Evolutionary conservation across 2,797 vertebrate species (phyloP).

Genomic region (Dicrostonyx torquatus): DNA sequence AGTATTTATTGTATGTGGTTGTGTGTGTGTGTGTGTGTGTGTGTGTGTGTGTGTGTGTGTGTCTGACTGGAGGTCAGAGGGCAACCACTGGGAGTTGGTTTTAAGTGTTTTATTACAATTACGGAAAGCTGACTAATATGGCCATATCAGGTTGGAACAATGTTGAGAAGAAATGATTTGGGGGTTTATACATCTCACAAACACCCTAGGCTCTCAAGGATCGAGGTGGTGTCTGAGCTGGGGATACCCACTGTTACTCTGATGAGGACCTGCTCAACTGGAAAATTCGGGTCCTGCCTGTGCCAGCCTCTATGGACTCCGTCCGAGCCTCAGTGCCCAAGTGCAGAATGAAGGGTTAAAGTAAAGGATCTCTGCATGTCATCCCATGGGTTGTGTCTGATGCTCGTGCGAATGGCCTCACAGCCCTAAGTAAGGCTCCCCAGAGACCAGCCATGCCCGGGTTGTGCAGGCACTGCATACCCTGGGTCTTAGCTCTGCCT

Average conservation of each 20-base stretch:
- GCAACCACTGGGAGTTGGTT: background rate
- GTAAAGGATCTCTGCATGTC: background rate
- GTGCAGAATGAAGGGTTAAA: background rate
- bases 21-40: background rate
- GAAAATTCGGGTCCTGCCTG: too few species aligned
- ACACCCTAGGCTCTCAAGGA: background rate
- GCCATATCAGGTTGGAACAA: background rate
- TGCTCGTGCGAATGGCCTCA: background rate
- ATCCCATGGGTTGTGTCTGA: background rate
- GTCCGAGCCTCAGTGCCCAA: background rate
- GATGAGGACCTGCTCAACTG: background rate
- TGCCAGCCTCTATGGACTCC: background rate
- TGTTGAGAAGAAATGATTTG: background rate
- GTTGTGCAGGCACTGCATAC: background rate
- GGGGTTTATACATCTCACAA: background rate
- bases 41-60: background rate
- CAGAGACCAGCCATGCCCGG: background rate
- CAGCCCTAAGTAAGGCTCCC: background rate
- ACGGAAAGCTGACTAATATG: background rate
- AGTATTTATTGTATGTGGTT: background rate
- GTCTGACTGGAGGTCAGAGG: background rate
- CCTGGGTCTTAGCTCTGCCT: background rate
- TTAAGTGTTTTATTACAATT: background rate
- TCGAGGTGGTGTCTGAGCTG: background rate
- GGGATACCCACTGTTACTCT: background rate